Base-by-base conservation (phyloP, 2,113 vertebrate genomes). In the Lycaon pictus region DNA sequence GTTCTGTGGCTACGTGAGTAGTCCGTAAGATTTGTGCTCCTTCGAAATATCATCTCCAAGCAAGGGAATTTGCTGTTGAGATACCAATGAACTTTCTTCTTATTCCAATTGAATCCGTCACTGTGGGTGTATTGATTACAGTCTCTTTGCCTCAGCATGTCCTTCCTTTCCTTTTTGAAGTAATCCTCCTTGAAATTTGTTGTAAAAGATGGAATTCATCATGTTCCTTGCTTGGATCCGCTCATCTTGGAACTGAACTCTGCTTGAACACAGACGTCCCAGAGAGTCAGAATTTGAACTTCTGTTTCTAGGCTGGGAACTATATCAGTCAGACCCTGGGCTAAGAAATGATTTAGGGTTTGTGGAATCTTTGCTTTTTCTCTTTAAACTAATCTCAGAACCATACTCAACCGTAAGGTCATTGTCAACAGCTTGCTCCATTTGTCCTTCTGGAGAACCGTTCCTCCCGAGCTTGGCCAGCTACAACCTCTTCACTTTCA, bases 341-440 rank as follows among this genome's bases (percentile, higher is more conserved):
- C 86, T 97, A 96, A 94, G 93, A 97, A 82, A 97, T 96, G 96
- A 97, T 55, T 93, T 58, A 69, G 88, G 69, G 5, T 53, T 62
- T 96, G 67, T 83, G 67, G 72, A 95, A 87, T 95, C 77, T 62
- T 65, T 69, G 8, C 58, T 98, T 98, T 98, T 96, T 95, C 97
- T 97, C 98, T 98, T 98, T 98, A 98, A 98, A 98, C 97, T 98
- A 98, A 98, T 98, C 98, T 98, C 97, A 97, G 98, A 97, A 96
- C 96, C 96, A 98, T 97, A 90, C 97, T 98, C 97, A 92, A 72
- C 98, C 95, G 81, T 97, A 97, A 97, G 87, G 96, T 98, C 95
- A 69, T 98, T 98, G 98, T 98, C 98, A 98, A 98, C 96, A 98
- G 97, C 95, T 98, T 98, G 96, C 95, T 98, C 96, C 98, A 96